Evolutionary conservation across 2,113 vertebrate species (phyloP), one percentile per base, ranked within the genome.

Genomic region (Lucifuga dentata): DNA sequence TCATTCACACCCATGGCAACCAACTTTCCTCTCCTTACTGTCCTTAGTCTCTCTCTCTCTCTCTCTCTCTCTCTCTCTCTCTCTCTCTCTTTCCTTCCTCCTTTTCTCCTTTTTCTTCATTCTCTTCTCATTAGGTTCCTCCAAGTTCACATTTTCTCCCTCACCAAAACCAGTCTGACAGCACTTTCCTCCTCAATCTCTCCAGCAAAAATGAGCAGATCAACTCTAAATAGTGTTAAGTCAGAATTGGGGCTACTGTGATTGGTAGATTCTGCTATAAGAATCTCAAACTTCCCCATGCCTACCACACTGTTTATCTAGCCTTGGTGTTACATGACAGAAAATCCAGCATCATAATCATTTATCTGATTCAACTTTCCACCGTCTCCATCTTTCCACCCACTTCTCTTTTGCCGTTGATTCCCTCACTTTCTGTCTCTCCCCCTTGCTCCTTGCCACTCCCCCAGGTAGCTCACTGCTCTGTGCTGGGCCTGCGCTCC

Each of bases 321-420:
- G 52, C 60, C 41, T 62, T 13, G 0, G 62, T 73, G 71, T 88
- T 86, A 68, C 78, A 62, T 83, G 86, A 83, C 69, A 70, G 55
- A 78, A 82, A 83, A 75, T 83, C 68, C n/a, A 68, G 75, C 70
- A 85, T 88, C 64, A 78, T 75, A 73, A 86, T 76, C 70, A 58
- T 87, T 81, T 76, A 86, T 86, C 77, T 58, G 78, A 72, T 83
- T n/a, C 24, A 50, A 80, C 84, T 78, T 84, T 88, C 66, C 62
- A 78, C 57, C 19, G 48, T 86, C 81, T 84, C 81, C 66, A 50
- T 70, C 84, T 82, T 62, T 70, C 60, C 49, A 0, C 84, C 82
- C 83, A 88, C 87, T 68, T 61, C 73, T 64, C 68, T 74, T 65
- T 77, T 82, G 64, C 79, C 68, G 80, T 70, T 56, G 50, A 77